Evolutionary conservation across 2,797 vertebrate genomes (phyloP).

Genomic region (Macroramphosus scolopax): DNA sequence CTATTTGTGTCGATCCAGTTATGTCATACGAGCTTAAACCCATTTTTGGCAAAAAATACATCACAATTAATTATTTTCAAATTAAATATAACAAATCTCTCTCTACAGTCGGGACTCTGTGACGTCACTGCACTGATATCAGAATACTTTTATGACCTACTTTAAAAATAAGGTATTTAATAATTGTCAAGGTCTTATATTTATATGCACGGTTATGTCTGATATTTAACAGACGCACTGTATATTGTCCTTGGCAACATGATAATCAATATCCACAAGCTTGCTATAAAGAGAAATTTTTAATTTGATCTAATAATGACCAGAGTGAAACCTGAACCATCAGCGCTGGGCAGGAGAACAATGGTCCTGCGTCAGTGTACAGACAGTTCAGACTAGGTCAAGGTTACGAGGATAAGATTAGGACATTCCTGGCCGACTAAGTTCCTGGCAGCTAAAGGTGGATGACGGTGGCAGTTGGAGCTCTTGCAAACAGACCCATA

Average conservation of each 20-base stretch:
- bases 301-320: slow-evolving; percentile 70
- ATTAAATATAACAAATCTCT: not conserved
- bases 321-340: slow-evolving; percentile 62
- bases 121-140: no score
- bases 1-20: no score
- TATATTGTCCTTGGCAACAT: slow-evolving; percentile 60
- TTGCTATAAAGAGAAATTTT: slow-evolving; percentile 44
- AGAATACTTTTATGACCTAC: not conserved
- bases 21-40: no score
- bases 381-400: slow-evolving; percentile 59
- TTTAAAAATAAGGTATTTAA: no score
- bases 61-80: no score
- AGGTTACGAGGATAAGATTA: slow-evolving; percentile 69
- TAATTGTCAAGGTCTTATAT: no score
- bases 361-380: slow-evolving; percentile 52
- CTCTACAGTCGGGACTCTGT: no score
- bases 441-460: slow-evolving; percentile 45
- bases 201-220: no score
- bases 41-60: no score
- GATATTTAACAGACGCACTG: slow-evolving; percentile 40
- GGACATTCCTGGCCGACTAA: slow-evolving; percentile 58
- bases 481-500: slow-evolving; percentile 34
- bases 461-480: slow-evolving; percentile 30
- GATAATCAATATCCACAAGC: slow-evolving; percentile 48
- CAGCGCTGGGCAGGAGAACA: slow-evolving; percentile 57